Base-by-base conservation (phyloP, 2,888 invertebrate genomes). In the Linyphia triangularis region DNA sequence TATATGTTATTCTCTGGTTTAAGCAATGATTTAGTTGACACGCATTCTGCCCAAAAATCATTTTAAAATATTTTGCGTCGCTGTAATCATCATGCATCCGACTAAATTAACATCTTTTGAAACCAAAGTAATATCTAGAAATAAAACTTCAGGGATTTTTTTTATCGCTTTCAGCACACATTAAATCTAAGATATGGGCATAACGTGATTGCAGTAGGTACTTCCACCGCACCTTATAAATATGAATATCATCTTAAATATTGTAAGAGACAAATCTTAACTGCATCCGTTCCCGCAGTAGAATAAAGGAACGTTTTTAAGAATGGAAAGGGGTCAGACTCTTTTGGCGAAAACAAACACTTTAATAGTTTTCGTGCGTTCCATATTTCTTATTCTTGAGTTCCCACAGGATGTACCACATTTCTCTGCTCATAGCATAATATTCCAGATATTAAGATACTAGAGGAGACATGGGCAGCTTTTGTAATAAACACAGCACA, bases 361-460 rank as follows among this genome's bases (percentile, higher is more conserved):
- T 81, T 70, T 59, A 81, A 81, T 81, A 59, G 70, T 69, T 24
- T 59, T 59, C 59, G 57, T 57, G 51, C 69, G 57, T 30, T 43
- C 70, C 59, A 33, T 22, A 77, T 77, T 40, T 63, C 63, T 24
- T 7, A 24, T 4, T 33, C 9, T 33, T 6, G 9, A 9, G 33
- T 73, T 59, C 73, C 33, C n/a, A 43, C 70, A 51, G 26, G 43
- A 72, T 26, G 37, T n/a, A 9, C 33, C 9, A 33, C 33, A 33
- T 33, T 6, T 33, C 33, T 9, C 5, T 33, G 4, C 9, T 33
- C 5, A 33, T n/a, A n/a, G n/a, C n/a, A n/a, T n/a, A n/a, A n/a
- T n/a, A n/a, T n/a, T 33, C 4, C 33, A 33, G 33, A 6, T 33
- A 9, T 33, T 33, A 4, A 33, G 33, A 33, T 33, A 33, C 33